These are phyloP conservation scores for Penaeus monodon DNA, from an alignment of 2,888 invertebrate genomes.

Conservation along the genomic window DNA sequence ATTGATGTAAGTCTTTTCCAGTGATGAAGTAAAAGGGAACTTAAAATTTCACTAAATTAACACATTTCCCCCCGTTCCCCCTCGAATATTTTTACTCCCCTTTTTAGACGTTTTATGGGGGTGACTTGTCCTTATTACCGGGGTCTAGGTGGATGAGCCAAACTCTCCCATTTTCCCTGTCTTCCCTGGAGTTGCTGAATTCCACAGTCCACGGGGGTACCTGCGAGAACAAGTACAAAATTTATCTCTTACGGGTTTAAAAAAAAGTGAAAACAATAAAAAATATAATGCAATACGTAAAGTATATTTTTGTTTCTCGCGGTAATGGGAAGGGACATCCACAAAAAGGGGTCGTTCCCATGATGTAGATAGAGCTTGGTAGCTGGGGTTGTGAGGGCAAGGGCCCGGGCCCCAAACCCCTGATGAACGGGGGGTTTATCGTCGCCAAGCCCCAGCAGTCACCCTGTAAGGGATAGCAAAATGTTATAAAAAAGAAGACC, in stretches of 20 bases:
- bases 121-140: conserved; percentile 49
- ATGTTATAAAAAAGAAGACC: background rate
- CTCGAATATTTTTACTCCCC: conserved; percentile 18
- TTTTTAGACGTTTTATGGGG: conserved; percentile 45
- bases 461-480: conserved; percentile 39
- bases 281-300: too few species aligned
- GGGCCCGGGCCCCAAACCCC: conserved; percentile 40
- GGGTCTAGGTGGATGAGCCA: conserved; percentile 50
- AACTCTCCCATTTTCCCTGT: conserved; percentile 58
- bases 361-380: conserved; percentile 52
- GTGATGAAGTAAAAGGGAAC: background rate
- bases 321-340: conserved; percentile 15
- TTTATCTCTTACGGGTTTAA: background rate
- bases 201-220: conserved; percentile 54
- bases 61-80: background rate
- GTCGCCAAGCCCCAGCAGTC: conserved; percentile 63
- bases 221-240: conserved; percentile 19
- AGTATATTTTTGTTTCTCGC: too few species aligned
- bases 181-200: conserved; percentile 47
- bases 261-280: too few species aligned
- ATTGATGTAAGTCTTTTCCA: background rate
- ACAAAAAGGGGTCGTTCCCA: conserved; percentile 51
- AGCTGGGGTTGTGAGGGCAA: conserved; percentile 1
- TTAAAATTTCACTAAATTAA: background rate
- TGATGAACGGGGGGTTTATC: conserved; percentile 36